Evolutionary conservation across 2,888 invertebrate species (phyloP), one percentile per base, ranked within the genome.

Genomic region (Lithophane ornitopus): DNA sequence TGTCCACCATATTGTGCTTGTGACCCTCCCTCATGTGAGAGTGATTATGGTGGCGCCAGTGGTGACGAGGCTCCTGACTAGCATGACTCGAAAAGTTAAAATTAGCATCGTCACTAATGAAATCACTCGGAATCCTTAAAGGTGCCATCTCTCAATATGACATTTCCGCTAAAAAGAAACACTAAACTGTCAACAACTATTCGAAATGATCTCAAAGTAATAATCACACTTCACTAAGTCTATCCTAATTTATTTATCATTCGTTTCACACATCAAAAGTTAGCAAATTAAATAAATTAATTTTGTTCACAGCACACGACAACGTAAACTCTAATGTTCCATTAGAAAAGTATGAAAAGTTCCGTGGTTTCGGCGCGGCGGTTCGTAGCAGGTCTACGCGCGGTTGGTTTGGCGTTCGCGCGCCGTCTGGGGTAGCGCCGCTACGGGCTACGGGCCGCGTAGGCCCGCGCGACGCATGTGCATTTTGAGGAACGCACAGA

Each of bases 281-380:
- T 82, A 82, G 89, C 85, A 89, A 91, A 88, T 67, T 8, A 84
- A 74, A 69, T 70, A 73, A 85, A 85, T 75, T 46, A 80, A 84
- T 72, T 83, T 85, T 81, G 68, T 87, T 83, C 87, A 88, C 87
- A 85, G 89, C 89, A 89, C 87, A 87, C 73, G 76, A 73, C 78
- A 82, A 84, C 81, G 84, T 87, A 90, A 89, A 83, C 88, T 87
- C 85, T 81, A 86, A 87, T 87, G 87, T 84, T 87, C 85, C 85
- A 89, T 89, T 92, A 92, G 94, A 95, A 89, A 95, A 95, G 94
- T 95, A 94, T 93, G 92, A 94, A 95, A 95, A 96, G 96, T 96
- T 95, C 92, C 92, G 93, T 87, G 83, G 87, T 84, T 82, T 84
- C 78, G 80, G 87, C 89, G 91, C 87, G 88, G 80, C 80, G 85